Conservation (phyloP, 2,797 vertebrate genomes). For the Sparidentex hasta region DNA sequence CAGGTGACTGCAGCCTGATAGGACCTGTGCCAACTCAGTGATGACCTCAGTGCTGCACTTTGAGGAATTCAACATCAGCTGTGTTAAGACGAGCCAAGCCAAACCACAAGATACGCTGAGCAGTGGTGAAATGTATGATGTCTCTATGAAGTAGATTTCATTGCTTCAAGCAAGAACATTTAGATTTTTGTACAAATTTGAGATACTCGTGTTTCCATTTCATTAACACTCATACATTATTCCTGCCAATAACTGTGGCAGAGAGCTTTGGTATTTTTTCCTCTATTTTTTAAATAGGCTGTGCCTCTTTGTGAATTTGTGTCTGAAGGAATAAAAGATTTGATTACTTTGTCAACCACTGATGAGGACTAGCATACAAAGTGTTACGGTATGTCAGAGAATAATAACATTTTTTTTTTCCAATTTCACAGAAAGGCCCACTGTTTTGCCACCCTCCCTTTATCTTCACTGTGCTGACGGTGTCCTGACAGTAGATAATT, state of each 20-base stretch:
- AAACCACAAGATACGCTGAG: constrained; percentile 4
- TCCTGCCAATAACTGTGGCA: no score
- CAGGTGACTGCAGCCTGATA: constrained; percentile 41
- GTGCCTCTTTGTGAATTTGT: no score
- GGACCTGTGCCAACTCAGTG: not conserved
- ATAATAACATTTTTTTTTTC: not conserved
- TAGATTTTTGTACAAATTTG: not conserved
- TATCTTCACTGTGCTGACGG: constrained; percentile 5
- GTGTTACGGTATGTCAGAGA: not conserved
- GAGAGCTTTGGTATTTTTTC: no score
- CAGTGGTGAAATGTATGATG: not conserved
- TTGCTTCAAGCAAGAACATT: not conserved
- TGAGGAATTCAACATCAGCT: constrained; percentile 26
- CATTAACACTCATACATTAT: no score
- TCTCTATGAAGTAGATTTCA: not conserved
- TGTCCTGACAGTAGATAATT: constrained; percentile 25
- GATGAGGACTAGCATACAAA: not conserved
- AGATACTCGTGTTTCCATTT: not conserved
- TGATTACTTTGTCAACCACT: not conserved
- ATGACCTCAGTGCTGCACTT: not conserved
- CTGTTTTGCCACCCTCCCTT: not conserved
- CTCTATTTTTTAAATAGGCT: no score
- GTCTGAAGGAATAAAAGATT: not conserved
- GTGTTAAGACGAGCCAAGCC: constrained; percentile 10
- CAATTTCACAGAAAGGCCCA: not conserved